These are phyloP conservation scores for Chloebia gouldiae DNA, from an alignment of 2,113 vertebrate genomes.

Conservation along the genomic window DNA sequence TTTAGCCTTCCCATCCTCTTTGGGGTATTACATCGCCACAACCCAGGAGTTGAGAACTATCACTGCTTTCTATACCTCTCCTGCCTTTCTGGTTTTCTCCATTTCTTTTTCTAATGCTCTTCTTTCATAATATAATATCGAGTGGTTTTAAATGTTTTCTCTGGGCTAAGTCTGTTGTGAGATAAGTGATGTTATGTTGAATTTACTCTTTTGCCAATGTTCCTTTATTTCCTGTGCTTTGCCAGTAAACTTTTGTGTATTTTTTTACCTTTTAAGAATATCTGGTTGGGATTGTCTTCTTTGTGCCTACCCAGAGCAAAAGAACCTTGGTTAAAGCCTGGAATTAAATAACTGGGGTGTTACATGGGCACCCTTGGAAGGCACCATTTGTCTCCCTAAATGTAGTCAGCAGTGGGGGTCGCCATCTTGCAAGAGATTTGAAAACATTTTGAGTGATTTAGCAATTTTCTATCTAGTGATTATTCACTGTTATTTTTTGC, in stretches of 20 bases:
- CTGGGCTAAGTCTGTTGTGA: neutral
- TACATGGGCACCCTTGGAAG: rapidly evolving
- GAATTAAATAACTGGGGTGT: neutral
- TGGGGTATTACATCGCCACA: rapidly evolving
- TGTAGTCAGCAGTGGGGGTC: rapidly evolving
- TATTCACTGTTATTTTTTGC: neutral
- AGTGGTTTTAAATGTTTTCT: neutral
- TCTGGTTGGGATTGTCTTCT: neutral
- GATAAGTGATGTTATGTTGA: neutral
- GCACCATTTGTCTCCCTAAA: neutral
- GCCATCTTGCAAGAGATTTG: neutral
- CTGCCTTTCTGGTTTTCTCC: neutral
- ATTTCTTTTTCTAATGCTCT: neutral
- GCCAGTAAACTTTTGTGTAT: neutral
- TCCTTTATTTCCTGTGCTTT: neutral
- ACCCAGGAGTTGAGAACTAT: too few species aligned
- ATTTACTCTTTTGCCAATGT: neutral
- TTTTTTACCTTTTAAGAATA: neutral
- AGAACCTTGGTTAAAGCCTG: neutral
- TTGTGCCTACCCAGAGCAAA: neutral
- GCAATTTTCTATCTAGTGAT: neutral
- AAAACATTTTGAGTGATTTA: neutral
- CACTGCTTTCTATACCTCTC: too few species aligned
- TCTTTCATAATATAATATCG: neutral
- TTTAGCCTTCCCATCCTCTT: rapidly evolving